Evolutionary conservation across 2,888 invertebrate species (phyloP).

Genomic region (Elmis aenea): DNA sequence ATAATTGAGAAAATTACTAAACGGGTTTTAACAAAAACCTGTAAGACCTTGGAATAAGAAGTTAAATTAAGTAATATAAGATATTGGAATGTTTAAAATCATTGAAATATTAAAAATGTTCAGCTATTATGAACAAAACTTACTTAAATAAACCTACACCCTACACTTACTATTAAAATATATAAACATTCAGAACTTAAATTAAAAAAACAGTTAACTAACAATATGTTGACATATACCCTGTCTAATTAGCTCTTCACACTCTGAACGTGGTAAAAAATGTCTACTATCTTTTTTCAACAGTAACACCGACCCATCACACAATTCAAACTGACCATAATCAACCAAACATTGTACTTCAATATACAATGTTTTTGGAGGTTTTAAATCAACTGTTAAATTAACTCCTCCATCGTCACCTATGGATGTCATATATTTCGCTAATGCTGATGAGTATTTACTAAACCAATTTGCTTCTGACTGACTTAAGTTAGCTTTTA

Average conservation of each 20-base stretch:
- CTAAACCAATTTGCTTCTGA: slow-evolving; percentile 86
- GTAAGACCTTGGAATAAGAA: too few species aligned
- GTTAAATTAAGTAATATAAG: too few species aligned
- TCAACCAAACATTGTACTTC: slow-evolving; percentile 88
- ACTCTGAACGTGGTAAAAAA: slow-evolving; percentile 80
- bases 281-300: slow-evolving; percentile 90
- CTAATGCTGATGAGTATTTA: slow-evolving; percentile 79
- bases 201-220: slow-evolving; percentile 29
- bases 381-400: slow-evolving; percentile 79
- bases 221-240: slow-evolving; percentile 78
- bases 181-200: slow-evolving; percentile 4
- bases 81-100: too few species aligned
- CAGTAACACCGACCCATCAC: slow-evolving; percentile 85
- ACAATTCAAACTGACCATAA: slow-evolving; percentile 90
- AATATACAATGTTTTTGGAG: slow-evolving; percentile 87
- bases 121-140: neutral
- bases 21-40: too few species aligned
- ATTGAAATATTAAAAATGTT: too few species aligned
- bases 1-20: too few species aligned
- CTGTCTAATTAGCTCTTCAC: slow-evolving; percentile 85
- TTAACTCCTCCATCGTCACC: slow-evolving; percentile 80
- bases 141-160: too few species aligned
- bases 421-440: slow-evolving; percentile 84
- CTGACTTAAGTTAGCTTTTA: slow-evolving; percentile 72
- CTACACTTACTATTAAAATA: neutral